Evolutionary conservation across 2,113 vertebrate genomes (phyloP), one percentile per base, ranked within the genome.

Genomic region (Typhlomys cinereus): DNA sequence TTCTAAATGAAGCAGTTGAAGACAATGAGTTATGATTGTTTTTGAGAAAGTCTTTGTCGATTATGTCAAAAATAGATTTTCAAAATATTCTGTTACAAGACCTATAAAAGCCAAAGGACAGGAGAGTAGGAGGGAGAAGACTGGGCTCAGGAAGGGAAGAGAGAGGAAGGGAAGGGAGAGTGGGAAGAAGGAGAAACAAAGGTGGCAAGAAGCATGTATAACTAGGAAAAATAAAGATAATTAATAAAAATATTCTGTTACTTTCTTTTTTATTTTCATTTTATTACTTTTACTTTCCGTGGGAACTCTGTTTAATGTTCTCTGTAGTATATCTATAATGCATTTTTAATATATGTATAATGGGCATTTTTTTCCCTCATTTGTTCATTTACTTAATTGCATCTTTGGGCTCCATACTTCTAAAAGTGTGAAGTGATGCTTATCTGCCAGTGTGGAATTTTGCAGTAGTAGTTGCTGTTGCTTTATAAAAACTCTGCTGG

Each of bases 341-440:
- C n/a, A n/a, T n/a, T n/a, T n/a, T n/a, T n/a, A n/a, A 18, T 5
- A 46, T 29, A 71, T 10, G 15, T 1, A 41, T 5, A 25, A 59
- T 44, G 36, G 36, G n/a, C 46, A 54, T 62, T 73, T 73, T 57
- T 48, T 80, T 59, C 29, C n/a, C 17, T 48, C 85, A 69, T 44
- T 76, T 57, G 54, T 92, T 83, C 81, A 71, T 88, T 94, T 78
- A 88, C 15, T 27, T 86, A 82, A 81, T 90, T 92, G 34, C 7
- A 62, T 69, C 34, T 66, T 95, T 93, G 70, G 48, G 5, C 27
- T 41, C 39, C 61, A 25, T 83, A 62, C 52, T 75, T 96, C 88
- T 93, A 83, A 82, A 88, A 91, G 25, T 76, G 5, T 41, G 14
- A 88, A 78, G 34, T 84, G 84, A 93, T 79, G 8, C 74, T 79